phyloP scores from a whole-genome alignment of 2,888 invertebrate genomes.

The Neoascia interrupta region DNA sequence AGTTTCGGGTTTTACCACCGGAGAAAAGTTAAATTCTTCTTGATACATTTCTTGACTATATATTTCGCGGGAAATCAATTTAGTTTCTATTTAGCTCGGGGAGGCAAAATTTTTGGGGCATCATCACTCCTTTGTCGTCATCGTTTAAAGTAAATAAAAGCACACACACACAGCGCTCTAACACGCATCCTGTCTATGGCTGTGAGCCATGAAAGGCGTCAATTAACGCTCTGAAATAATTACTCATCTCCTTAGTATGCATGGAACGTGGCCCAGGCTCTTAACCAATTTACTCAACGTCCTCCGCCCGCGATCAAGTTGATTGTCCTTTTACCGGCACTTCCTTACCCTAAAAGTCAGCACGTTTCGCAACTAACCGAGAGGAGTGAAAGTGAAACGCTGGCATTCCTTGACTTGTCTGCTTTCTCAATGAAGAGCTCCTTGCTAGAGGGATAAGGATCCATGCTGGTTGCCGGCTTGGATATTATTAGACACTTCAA shows the following conservation, averaged over 20 bases:
- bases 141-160: too few species aligned
- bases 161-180: too few species aligned
- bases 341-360: conserved; percentile 22
- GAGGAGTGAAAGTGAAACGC: conserved; percentile 49
- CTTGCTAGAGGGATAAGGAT: conserved; percentile 48
- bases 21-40: too few species aligned
- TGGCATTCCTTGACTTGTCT: conserved; percentile 23
- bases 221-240: conserved; percentile 39
- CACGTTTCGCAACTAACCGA: conserved; percentile 48
- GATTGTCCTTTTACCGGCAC: conserved; percentile 22
- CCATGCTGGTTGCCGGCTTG: conserved; percentile 16
- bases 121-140: too few species aligned
- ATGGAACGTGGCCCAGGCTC: conserved; percentile 22
- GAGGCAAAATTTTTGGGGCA: too few species aligned
- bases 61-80: too few species aligned
- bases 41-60: too few species aligned
- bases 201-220: too few species aligned
- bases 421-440: background rate
- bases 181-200: too few species aligned
- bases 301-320: conserved; percentile 10
- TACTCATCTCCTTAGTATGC: conserved; percentile 40
- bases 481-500: conserved; percentile 45
- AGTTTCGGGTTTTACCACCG: too few species aligned
- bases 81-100: too few species aligned
- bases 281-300: conserved; percentile 33